These are phyloP conservation scores for Luidia sarsii DNA, from an alignment of 53 echinoderm and acorn worm genomes.

Conservation along the genomic window DNA sequence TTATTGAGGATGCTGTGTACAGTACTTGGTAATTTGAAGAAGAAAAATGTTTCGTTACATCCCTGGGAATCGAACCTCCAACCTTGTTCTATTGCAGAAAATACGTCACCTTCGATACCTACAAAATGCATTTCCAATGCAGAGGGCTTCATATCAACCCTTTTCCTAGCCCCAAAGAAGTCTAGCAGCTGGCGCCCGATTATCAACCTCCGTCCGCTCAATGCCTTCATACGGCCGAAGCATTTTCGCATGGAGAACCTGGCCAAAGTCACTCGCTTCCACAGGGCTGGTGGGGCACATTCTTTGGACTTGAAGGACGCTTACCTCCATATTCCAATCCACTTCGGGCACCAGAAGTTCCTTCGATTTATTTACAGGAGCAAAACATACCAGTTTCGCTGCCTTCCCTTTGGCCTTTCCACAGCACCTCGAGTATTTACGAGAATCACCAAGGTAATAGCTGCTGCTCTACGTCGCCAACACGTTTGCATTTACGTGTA, in stretches of 20 bases:
- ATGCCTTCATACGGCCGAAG: conserved; percentile 9
- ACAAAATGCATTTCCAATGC: too few relatives aligned
- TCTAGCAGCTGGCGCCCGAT: conserved; percentile 23
- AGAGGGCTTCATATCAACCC: conserved; percentile 14
- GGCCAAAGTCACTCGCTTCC: background rate
- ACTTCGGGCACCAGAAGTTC: conserved; percentile 10
- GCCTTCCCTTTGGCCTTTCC: conserved; percentile 28
- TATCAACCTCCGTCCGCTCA: conserved; percentile 28
- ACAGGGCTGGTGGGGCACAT: conserved; percentile 5
- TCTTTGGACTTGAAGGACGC: conserved; percentile 18
- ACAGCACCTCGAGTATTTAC: conserved; percentile 50
- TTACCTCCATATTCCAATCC: conserved; percentile 12
- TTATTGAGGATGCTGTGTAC: too few relatives aligned
- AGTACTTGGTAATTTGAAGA: too few relatives aligned
- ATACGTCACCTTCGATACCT: too few relatives aligned
- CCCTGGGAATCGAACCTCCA: too few relatives aligned
- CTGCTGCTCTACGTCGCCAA: background rate
- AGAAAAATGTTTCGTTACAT: too few relatives aligned
- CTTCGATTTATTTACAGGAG: background rate
- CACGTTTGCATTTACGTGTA: conserved; percentile 33
- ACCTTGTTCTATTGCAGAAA: too few relatives aligned
- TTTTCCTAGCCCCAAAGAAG: conserved; percentile 38
- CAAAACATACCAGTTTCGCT: conserved; percentile 21
- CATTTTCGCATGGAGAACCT: conserved; percentile 35
- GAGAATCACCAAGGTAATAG: conserved; percentile 28